Base-by-base conservation (phyloP, 1,140 invertebrate species). In the Anastatus disparis region DNA sequence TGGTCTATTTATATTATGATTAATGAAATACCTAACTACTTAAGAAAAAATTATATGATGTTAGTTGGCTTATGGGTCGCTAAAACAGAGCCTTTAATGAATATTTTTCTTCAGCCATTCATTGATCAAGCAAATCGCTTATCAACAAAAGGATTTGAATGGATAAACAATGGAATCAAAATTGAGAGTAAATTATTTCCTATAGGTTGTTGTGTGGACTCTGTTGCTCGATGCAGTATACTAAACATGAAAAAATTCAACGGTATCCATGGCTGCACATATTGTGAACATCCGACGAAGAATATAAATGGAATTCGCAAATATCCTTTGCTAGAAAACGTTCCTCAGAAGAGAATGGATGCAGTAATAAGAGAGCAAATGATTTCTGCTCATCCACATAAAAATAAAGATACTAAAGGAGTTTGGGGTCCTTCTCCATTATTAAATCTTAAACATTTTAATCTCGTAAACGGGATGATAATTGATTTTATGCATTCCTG, bases 1-100 rank as follows among this genome's bases (percentile, higher is more conserved):
- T 74, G 68, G 74, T 69, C 71, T 27, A 68, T 75, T 31, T 75
- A 63, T 61, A 40, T 65, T 7, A 64, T 63, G 52, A 27, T 71
- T 2, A 17, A 70, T 42, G 74, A 76, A 58, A 20, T 76, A 7
- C 50, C 71, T 1, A 46, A 59, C 13, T 24, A 48, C 20, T 9
- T 55, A 3, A 35, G 71, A 26, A 63, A 55, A 55, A 73, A 56
- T 35, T 20, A 27, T 44, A 73, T 64, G 35, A 44, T 69, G 1
- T 26, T 72, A 8, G 44, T 40, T 29, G 70, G 52, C 2, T 31
- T 72, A 10, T 66, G 50, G 38, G 50, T 66, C 1, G 55, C 29
- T 4, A 50, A 61, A 44, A 29, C 24, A 44, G 42, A 66, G 3
- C 70, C 70, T 2, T 13, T 53, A 8, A 66, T 72, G 31, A 53